Evolutionary conservation across 2,888 invertebrate species (phyloP).

Genomic region (Notocelia uddmanniana): DNA sequence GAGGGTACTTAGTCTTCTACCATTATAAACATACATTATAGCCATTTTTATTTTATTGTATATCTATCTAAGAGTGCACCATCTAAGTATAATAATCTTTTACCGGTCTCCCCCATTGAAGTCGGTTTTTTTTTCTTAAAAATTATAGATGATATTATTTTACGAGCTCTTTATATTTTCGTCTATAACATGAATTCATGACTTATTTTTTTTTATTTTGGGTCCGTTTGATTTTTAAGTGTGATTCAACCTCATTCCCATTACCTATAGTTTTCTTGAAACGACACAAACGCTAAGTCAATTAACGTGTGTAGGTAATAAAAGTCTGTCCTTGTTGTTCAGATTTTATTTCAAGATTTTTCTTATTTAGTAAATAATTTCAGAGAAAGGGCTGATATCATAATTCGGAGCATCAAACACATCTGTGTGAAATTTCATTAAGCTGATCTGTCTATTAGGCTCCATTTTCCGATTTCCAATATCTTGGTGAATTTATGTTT

Average conservation of each 20-base stretch:
- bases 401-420: constrained; percentile 14
- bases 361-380: not conserved
- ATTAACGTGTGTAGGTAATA: not conserved
- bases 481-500: constrained; percentile 28
- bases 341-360: not conserved
- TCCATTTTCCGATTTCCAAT: constrained; percentile 35
- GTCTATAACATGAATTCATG: not conserved
- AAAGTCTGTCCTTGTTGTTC: not conserved
- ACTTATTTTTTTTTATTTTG: no score
- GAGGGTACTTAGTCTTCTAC: no score
- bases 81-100: no score
- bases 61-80: no score
- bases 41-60: no score
- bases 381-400: not conserved
- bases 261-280: not conserved
- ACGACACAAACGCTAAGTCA: not conserved
- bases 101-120: no score
- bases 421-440: constrained; percentile 24
- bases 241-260: no score
- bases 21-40: no score
- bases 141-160: constrained; percentile 9
- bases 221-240: no score
- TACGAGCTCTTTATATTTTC: constrained; percentile 2
- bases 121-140: no score
- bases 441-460: constrained; percentile 12